A percentile compares a stretch with the other conserved stretches of the same genome.
phyloP scores from a whole-genome alignment of 2,888 invertebrate species.

The Neria commutata region DNA sequence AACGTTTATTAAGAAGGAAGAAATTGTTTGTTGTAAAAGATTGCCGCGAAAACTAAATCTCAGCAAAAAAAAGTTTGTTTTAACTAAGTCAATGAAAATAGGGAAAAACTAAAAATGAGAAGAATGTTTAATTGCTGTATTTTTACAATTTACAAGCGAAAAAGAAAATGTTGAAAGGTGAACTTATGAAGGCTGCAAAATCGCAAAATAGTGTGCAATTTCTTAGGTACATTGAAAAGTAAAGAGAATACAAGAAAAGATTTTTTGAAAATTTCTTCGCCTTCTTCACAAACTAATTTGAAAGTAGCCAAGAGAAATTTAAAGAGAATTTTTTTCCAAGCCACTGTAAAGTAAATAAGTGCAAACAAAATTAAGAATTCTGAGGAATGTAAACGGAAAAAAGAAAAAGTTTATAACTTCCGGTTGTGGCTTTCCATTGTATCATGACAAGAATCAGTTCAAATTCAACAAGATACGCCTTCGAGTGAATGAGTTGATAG shows the following conservation, averaged over 20 bases:
- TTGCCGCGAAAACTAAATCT: constrained; percentile 6
- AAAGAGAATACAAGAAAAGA: background rate
- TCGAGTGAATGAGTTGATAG: no score
- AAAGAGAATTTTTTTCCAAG: constrained; percentile 46
- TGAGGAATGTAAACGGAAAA: constrained; percentile 13
- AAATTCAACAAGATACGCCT: no score
- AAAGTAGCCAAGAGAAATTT: constrained; percentile 57
- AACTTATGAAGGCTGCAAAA: no score
- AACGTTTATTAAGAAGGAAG: constrained; percentile 20
- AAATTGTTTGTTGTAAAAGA: constrained; percentile 17
- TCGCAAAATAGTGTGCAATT: no score
- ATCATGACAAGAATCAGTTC: no score
- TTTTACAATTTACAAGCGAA: no score
- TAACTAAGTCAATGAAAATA: background rate
- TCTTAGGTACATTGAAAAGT: background rate
- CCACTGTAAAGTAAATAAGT: background rate
- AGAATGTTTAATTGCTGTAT: no score
- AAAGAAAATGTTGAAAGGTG: no score
- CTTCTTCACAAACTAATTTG: constrained; percentile 53
- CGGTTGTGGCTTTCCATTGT: no score
- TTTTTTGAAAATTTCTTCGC: constrained; percentile 39
- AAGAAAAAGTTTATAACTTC: constrained; percentile 12
- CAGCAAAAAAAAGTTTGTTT: constrained; percentile 8
- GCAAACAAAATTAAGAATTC: constrained; percentile 14
- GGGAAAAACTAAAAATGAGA: no score